These are phyloP conservation scores for Notarius lentiginosus DNA, from an alignment of 2,113 vertebrate species.

Conservation along the genomic window DNA sequence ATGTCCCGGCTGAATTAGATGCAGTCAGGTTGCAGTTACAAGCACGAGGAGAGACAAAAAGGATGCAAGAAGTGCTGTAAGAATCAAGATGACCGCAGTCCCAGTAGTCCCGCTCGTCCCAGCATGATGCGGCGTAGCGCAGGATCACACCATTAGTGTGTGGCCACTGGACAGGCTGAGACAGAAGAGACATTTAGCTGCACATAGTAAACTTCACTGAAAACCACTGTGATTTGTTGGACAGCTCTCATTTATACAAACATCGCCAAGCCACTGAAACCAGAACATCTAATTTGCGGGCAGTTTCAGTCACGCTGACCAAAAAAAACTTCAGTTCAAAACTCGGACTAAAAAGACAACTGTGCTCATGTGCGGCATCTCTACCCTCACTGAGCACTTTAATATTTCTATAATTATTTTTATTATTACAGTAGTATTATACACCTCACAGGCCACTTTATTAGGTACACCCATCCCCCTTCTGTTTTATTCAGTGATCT, in stretches of 20 bases:
- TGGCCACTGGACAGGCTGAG: slow-evolving; percentile 57
- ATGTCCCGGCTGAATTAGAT: slow-evolving; percentile 63
- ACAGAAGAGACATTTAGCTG: not conserved
- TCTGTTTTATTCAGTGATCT: too few species aligned
- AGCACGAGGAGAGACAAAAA: slow-evolving; percentile 50
- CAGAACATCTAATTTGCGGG: not conserved
- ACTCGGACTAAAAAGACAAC: not conserved
- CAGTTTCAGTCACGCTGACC: not conserved
- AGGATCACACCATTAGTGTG: slow-evolving; percentile 59
- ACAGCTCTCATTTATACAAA: not conserved
- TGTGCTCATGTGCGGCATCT: not conserved
- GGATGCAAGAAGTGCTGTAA: slow-evolving; percentile 49
- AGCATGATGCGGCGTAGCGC: slow-evolving; percentile 59
- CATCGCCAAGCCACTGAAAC: not conserved
- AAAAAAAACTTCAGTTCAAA: not conserved
- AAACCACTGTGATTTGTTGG: not conserved
- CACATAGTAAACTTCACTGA: not conserved
- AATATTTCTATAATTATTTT: too few species aligned
- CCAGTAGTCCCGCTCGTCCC: slow-evolving; percentile 36
- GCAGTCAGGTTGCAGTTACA: slow-evolving; percentile 60
- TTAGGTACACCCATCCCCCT: too few species aligned
- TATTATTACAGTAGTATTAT: too few species aligned
- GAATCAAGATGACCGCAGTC: slow-evolving; percentile 52
- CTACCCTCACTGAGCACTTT: not conserved
- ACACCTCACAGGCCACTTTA: too few species aligned